Evolutionary conservation across 2,113 vertebrate genomes (phyloP), one percentile per base, ranked within the genome.

Genomic region (Macquaria australasica): DNA sequence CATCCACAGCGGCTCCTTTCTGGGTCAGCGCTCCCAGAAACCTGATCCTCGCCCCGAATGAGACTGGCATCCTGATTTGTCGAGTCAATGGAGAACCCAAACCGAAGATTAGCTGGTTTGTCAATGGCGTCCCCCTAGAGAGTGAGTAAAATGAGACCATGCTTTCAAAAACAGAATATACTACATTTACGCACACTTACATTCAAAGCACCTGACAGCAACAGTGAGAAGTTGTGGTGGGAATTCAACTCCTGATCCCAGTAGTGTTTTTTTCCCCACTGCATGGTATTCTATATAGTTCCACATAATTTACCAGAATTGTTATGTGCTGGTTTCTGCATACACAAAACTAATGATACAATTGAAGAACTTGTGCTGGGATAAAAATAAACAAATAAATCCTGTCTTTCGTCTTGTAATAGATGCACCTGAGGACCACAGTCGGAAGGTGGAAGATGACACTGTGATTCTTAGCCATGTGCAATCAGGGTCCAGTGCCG

Each of bases 11-110:
- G 86, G 96, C 98, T 83, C 98, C 98, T 3, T 99, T 97, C 91
- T 99, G 98, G 98, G 96, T 99, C 91, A 96, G 96, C 51, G 95
- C 96, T 75, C 98, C 98, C 78, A 96, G 95, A 86, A 99, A 99
- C 90, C 96, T 99, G 85, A 96, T 99, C 71, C 94, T 99, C 25
- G 98, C 98, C 73, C 98, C 98, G 8, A 97, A 97, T 91, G 98
- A 99, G 92, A 96, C 96, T 6, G 98, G 98, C 8, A 95, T 94
- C 23, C 90, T 99, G 83, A 97, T 95, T 73, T 99, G 98, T 92
- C 96, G 96, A 90, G 97, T 97, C 37, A 96, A 93, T 0, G 98
- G 98, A 83, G 97, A 96, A 50, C 98, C 98, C 43, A 97, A 98
- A 85, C 98, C 98, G 21, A 93, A 74, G 21, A 97, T 99, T 84